Percentiles rank a stretch among this genome's conserved stretches.
Conservation (phyloP, 2,888 invertebrate species). For the Drosophila nigricruria region DNA sequence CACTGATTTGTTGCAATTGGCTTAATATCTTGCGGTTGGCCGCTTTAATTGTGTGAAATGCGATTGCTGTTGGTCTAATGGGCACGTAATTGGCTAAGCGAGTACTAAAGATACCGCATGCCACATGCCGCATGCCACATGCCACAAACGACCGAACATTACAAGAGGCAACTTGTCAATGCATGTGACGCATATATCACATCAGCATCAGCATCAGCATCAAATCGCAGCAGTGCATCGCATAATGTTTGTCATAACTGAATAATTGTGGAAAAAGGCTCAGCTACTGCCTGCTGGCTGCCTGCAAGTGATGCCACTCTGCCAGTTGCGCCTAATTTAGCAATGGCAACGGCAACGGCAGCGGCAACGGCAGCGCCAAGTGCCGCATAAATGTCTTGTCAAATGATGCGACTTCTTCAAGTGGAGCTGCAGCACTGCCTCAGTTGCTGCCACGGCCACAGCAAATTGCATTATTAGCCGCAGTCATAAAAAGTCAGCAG, state of each 20-base stretch:
- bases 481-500: conserved; percentile 67
- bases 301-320: conserved; percentile 48
- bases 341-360: conserved; percentile 73
- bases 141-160: conserved; percentile 36
- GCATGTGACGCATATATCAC: conserved; percentile 61
- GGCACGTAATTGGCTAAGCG: conserved; percentile 44
- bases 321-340: conserved; percentile 78
- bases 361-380: conserved; percentile 76
- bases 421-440: conserved; percentile 29
- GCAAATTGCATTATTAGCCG: conserved; percentile 79
- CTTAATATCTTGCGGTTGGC: conserved; percentile 40
- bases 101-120: conserved; percentile 18
- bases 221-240: conserved; percentile 27
- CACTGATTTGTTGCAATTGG: conserved; percentile 32
- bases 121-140: conserved; percentile 33
- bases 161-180: conserved; percentile 48
- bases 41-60: conserved; percentile 24
- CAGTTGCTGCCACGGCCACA: conserved; percentile 46
- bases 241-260: conserved; percentile 76
- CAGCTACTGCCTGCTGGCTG: neutral
- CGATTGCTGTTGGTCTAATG: conserved; percentile 31
- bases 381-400: conserved; percentile 81
- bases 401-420: conserved; percentile 77
- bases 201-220: conserved; percentile 27
- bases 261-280: conserved; percentile 54